A percentile compares a stretch with the other conserved stretches of the same genome.
Evolutionary conservation across 2,113 vertebrate species (phyloP).

Genomic region (Scopus umbretta): DNA sequence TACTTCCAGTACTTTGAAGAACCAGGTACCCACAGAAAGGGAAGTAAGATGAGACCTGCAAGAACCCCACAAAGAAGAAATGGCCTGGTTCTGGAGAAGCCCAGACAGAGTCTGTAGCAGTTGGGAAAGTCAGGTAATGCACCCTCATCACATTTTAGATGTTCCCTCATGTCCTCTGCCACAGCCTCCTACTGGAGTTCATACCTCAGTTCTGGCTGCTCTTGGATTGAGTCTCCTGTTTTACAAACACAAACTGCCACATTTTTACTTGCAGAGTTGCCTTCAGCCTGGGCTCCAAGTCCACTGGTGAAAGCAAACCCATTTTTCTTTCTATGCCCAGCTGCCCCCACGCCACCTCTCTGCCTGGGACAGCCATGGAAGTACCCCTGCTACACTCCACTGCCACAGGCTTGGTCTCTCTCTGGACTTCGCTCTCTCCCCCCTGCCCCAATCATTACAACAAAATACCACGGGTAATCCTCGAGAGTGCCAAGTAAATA

Average conservation of each 20-base stretch:
- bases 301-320: not conserved
- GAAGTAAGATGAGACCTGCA: not conserved
- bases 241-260: not conserved
- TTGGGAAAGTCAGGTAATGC: not conserved
- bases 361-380: not conserved
- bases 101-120: not conserved
- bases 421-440: not conserved
- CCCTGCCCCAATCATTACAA: not conserved
- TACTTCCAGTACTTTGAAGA: not conserved
- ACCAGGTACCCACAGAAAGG: not conserved
- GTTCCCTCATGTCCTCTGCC: not conserved
- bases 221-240: not conserved
- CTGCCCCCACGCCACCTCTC: not conserved
- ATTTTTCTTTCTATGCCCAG: not conserved
- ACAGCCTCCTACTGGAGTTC: not conserved
- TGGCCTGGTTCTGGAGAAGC: not conserved
- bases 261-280: not conserved
- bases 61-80: not conserved
- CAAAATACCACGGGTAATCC: not conserved
- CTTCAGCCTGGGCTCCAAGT: not conserved
- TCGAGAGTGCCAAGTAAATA: not conserved
- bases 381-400: accelerated
- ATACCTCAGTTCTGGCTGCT: not conserved
- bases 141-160: not conserved
- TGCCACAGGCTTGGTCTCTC: not conserved